Percentiles rank a stretch among this genome's conserved stretches.
These are phyloP conservation scores for Drosophila mercatorum DNA, from an alignment of 2,888 invertebrate species.

Conservation along the genomic window DNA sequence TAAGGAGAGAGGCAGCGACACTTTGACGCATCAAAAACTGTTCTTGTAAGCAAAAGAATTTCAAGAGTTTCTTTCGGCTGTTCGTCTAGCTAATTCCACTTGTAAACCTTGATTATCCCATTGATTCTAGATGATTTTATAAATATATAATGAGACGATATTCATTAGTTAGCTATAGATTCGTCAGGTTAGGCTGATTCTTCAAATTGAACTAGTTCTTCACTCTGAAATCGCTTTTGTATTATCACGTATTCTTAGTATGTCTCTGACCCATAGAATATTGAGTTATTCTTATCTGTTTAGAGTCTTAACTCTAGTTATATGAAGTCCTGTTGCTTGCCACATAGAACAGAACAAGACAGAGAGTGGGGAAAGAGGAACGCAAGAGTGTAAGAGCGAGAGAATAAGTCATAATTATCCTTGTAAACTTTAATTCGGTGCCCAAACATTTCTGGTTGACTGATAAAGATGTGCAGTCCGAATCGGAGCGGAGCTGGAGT, in stretches of 20 bases:
- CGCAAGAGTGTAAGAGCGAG: background rate
- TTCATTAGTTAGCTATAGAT: no score
- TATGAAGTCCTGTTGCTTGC: background rate
- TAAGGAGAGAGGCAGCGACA: background rate
- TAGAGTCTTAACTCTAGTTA: no score
- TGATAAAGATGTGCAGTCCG: conserved; percentile 3
- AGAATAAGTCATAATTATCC: background rate
- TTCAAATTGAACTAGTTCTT: no score
- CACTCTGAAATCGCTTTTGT: no score
- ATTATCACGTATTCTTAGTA: no score
- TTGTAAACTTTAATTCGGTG: background rate
- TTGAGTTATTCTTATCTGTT: no score
- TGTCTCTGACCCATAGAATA: no score
- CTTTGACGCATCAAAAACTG: background rate
- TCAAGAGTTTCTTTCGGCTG: background rate
- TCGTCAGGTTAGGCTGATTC: no score
- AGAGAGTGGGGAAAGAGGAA: background rate
- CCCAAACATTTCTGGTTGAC: background rate
- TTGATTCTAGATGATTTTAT: background rate
- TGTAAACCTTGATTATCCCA: background rate
- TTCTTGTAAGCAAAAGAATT: background rate
- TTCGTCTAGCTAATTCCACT: background rate
- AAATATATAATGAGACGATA: no score
- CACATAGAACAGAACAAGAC: background rate
- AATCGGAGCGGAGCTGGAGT: background rate